phyloP scores from a whole-genome alignment of 2,113 vertebrate species.

The Limanda limanda region DNA sequence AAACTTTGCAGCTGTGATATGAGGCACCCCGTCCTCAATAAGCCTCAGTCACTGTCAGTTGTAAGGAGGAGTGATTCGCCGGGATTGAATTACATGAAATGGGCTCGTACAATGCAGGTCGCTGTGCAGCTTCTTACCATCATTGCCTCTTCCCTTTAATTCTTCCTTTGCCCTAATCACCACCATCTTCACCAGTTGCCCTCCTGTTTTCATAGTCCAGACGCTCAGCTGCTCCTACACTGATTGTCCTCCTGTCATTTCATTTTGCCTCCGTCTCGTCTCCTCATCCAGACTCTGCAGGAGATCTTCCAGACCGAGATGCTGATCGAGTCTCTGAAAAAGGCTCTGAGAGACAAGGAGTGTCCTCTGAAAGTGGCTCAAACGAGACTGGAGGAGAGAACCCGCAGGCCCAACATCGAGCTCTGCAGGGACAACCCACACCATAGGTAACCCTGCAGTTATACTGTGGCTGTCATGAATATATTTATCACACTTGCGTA shows the following conservation, averaged over 20 bases:
- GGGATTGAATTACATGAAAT: constrained; percentile 63
- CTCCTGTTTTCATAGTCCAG: not conserved
- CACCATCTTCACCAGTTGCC: not conserved
- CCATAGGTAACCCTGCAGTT: constrained; percentile 77
- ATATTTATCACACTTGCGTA: too few species aligned
- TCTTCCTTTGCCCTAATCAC: not conserved
- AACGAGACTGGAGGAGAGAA: constrained; percentile 91
- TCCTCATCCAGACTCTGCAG: constrained; percentile 85
- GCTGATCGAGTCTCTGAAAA: constrained; percentile 88
- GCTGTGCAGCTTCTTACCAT: constrained; percentile 14
- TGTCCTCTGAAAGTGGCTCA: constrained; percentile 91
- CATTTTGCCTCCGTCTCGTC: not conserved
- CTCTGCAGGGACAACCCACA: constrained; percentile 90
- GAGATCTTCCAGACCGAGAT: constrained; percentile 93
- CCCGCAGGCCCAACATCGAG: constrained; percentile 89
- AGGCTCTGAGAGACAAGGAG: constrained; percentile 89
- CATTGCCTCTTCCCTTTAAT: not conserved
- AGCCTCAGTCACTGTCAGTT: constrained; percentile 33
- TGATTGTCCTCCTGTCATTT: constrained; percentile 6
- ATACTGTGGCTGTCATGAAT: too few species aligned
- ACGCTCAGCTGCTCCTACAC: not conserved
- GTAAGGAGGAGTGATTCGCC: constrained; percentile 22
- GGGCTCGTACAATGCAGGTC: constrained; percentile 21
- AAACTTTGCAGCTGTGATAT: constrained; percentile 53
- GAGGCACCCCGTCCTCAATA: constrained; percentile 58